Conservation (phyloP, 92 coral and sea anemone genomes). For the Porites evermanni region DNA sequence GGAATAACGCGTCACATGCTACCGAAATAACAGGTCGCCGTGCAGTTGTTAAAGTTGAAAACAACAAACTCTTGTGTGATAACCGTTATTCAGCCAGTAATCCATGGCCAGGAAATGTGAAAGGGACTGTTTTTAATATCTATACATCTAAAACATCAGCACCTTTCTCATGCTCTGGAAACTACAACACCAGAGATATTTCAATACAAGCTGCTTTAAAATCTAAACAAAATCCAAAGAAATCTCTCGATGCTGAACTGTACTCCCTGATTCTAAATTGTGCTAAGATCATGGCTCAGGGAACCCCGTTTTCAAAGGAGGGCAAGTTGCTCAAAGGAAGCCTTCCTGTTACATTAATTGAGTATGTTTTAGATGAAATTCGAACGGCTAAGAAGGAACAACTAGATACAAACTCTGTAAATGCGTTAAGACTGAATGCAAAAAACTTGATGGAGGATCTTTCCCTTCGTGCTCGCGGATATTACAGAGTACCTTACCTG, state of each 20-base stretch:
- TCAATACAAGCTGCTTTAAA: conserved; percentile 49
- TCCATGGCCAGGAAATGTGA: conserved; percentile 15
- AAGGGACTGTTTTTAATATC: conserved; percentile 56
- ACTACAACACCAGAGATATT: conserved; percentile 45
- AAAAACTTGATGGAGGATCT: conserved; percentile 34
- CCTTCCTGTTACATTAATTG: conserved; percentile 43
- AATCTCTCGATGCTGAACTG: conserved; percentile 22
- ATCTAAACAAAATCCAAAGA: conserved; percentile 33
- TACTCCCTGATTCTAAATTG: conserved; percentile 34
- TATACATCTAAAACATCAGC: conserved; percentile 28
- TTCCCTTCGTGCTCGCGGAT: conserved; percentile 43
- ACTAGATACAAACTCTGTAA: not conserved
- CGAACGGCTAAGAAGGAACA: conserved; percentile 22
- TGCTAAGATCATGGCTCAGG: conserved; percentile 61
- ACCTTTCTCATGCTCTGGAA: conserved; percentile 58
- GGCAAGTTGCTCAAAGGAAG: conserved; percentile 42
- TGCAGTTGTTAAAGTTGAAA: conserved; percentile 33
- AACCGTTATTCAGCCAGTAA: conserved; percentile 13
- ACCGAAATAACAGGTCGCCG: conserved; percentile 11
- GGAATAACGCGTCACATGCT: not conserved
- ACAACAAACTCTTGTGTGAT: conserved; percentile 45
- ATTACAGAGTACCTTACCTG: conserved; percentile 47
- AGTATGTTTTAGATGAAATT: conserved; percentile 45
- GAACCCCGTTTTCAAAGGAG: conserved; percentile 16
- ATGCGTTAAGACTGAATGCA: conserved; percentile 32